Evolutionary conservation across 2,888 invertebrate species (phyloP), one percentile per base, ranked within the genome.

Genomic region (Polyploca ridens): DNA sequence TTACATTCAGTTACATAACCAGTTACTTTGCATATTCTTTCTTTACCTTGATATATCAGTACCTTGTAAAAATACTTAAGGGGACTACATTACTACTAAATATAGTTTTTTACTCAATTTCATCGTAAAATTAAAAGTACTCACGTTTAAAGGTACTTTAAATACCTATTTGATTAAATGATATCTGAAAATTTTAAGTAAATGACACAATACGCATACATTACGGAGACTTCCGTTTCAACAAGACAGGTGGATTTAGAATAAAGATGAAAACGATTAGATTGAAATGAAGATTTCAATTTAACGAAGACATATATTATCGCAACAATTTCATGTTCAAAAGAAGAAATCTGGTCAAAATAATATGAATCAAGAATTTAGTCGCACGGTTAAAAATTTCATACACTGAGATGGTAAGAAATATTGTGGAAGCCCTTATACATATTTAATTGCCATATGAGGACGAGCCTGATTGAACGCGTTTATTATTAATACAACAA

Each of bases 401-500:
- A 71, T 69, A 73, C 66, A 69, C 59, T 66, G 67, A 69, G 69
- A 65, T 71, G 69, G 69, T 64, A 74, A 75, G 73, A 74, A 80
- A 74, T 77, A 33, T 35, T 62, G 61, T 74, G 74, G 79, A 78
- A 75, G 76, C 75, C 71, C 77, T 81, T 78, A 82, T 85, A 84
- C 84, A 87, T 85, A 86, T 84, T 86, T 86, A 88, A 89, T 89
- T 88, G 86, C 86, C 86, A 81, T 84, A 85, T 79, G 83, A 88
- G 81, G 83, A 85, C 82, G 78, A 85, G 81, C 71, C 75, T 83
- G 85, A 89, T 88, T 87, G 85, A 86, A 84, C 81, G 84, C 84
- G 78, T 87, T 86, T 89, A 90, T 85, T 87, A 87, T 87, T 86
- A 88, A 87, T 84, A 88, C 83, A 82, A 88, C 83, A 82, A 81